Percentiles rank a stretch among this genome's conserved stretches.
These are phyloP conservation scores for Schizopygopsis pylzovi DNA, from an alignment of 2,797 vertebrate genomes.

Conservation along the genomic window DNA sequence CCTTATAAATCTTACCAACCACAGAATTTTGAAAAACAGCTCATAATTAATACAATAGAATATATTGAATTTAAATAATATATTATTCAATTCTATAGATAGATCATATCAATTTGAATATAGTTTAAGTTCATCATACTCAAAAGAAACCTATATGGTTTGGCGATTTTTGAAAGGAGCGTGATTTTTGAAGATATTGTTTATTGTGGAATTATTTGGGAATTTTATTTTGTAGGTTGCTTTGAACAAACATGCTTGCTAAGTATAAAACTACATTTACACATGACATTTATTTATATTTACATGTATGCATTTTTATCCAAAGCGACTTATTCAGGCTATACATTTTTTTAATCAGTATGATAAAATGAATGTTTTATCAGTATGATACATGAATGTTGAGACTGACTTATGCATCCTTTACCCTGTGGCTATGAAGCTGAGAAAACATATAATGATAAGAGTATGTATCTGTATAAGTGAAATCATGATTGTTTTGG, in stretches of 20 bases:
- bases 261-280: not conserved
- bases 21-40: no score
- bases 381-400: not conserved
- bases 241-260: not conserved
- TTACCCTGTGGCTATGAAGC: not conserved
- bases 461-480: not conserved
- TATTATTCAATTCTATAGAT: no score
- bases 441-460: not conserved
- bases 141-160: not conserved
- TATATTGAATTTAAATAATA: no score
- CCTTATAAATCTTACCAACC: no score
- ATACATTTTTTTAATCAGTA: no score
- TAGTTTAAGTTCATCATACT: not conserved
- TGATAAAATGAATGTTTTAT: no score
- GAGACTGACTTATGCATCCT: not conserved
- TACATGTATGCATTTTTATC: no score
- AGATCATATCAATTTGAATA: not conserved
- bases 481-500: not conserved
- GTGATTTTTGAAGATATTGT: not conserved
- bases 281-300: no score
- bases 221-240: not conserved
- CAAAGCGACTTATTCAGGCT: no score
- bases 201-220: not conserved
- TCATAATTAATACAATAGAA: no score
- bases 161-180: no score